Evolutionary conservation across 2,797 vertebrate species (phyloP), one percentile per base, ranked within the genome.

Genomic region (Dendrocincla tyrannina): DNA sequence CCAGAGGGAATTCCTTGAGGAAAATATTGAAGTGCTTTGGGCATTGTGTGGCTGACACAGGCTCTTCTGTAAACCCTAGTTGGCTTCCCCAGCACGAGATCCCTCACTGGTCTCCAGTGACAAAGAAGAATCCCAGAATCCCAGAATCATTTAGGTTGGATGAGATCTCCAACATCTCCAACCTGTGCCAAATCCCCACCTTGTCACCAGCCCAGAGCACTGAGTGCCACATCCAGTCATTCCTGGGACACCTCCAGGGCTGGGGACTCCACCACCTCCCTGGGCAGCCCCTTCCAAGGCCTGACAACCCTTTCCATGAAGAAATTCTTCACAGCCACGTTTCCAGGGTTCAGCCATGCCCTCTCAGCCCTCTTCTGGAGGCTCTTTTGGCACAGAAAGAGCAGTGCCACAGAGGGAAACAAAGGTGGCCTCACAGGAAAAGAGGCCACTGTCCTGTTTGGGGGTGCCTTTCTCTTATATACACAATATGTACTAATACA

Each of bases 141-240:
- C 5, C 2, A 3, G 16, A 53, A 25, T 56, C 18, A 8, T 33
- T 66, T 39, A 73, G 37, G 16, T 14, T 44, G 75, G 42, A 19
- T 49, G 50, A 42, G 3, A 6, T 16, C 7, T 37, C 16, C 23
- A 11, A 9, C 37, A 13, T 7, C 22, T 32, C 52, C 73, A 7
- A 8, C 0, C 50, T 52, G 20, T 64, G 52, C 0, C 30, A 33
- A 0, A 16, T 23, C 5, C 11, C 15, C 25, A 41, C 39, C 46
- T 27, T 47, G 25, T 41, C 7, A 10, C 35, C 44, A 64, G 44
- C 23, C 72, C 79, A 77, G 64, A 84, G 37, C 59, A 2, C 59
- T 78, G 52, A 72, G 39, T 59, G 30, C 33, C 52, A 46, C 5
- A 0, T 10, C 88, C 72, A 58, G n/a, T 0, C 5, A n/a, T 76